A percentile compares a stretch with the other conserved stretches of the same genome.
Evolutionary conservation across 1,140 invertebrate species (phyloP).

Genomic region (Drosophila lini): DNA sequence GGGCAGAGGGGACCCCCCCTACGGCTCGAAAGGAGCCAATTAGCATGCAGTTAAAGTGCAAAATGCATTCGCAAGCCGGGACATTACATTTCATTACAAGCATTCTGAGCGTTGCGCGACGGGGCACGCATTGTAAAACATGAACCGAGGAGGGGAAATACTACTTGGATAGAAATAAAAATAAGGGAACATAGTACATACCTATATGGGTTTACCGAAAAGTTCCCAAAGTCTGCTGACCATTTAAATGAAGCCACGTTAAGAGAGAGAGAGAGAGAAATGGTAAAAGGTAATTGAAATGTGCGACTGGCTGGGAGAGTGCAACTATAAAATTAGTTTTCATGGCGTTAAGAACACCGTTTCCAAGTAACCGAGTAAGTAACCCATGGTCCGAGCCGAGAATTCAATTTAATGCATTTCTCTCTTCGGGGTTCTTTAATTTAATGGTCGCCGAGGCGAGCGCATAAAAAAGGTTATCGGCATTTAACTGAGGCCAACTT

Average conservation of each 20-base stretch:
- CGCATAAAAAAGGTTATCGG: conserved; percentile 79
- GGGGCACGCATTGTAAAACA: conserved; percentile 74
- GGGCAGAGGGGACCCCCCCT: neutral
- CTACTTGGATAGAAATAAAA: conserved; percentile 37
- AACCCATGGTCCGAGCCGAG: conserved; percentile 19
- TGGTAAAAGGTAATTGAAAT: conserved; percentile 68
- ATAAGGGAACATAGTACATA: conserved; percentile 23
- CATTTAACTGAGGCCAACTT: conserved; percentile 73
- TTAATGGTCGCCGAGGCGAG: conserved; percentile 68
- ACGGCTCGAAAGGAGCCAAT: conserved; percentile 51
- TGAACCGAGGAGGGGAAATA: conserved; percentile 13
- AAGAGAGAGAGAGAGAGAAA: conserved; percentile 32
- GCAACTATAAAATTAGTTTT: conserved; percentile 81
- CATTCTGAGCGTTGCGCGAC: conserved; percentile 40
- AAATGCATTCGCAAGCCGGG: conserved; percentile 61
- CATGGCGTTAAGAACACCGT: conserved; percentile 80
- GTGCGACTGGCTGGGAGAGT: conserved; percentile 47
- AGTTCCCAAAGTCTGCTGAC: conserved; percentile 42
- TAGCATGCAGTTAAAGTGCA: conserved; percentile 79
- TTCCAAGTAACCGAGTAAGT: conserved; percentile 44
- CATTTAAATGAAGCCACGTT: conserved; percentile 72
- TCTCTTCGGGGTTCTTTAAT: conserved; percentile 40
- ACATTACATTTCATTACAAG: conserved; percentile 67
- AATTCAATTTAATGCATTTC: conserved; percentile 81
- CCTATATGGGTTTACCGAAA: conserved; percentile 22